phyloP scores from a whole-genome alignment of 1,140 invertebrate species.

The Hyles euphorbiae region DNA sequence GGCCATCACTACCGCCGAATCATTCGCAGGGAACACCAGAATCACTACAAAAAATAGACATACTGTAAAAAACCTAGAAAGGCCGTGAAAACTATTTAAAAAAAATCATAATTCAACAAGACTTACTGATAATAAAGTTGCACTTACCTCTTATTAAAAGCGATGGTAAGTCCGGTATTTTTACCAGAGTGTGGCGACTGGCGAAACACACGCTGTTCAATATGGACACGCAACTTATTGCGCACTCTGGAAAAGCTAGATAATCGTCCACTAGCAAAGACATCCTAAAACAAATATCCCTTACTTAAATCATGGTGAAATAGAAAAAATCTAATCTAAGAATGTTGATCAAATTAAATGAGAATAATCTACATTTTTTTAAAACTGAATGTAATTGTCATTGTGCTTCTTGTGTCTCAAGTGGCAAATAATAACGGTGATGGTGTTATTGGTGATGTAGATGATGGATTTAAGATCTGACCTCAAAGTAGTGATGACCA shows the following conservation, averaged over 20 bases:
- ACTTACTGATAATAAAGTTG: not conserved
- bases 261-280: slow-evolving; percentile 77
- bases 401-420: too few relatives aligned
- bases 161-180: slow-evolving; percentile 70
- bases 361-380: too few relatives aligned
- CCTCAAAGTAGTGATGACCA: slow-evolving; percentile 52
- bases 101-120: too few relatives aligned
- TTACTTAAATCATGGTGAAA: too few relatives aligned
- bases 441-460: too few relatives aligned
- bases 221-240: slow-evolving; percentile 77
- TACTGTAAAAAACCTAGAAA: too few relatives aligned
- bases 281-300: slow-evolving; percentile 45
- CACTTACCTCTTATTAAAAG: slow-evolving; percentile 77
- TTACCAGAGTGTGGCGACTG: slow-evolving; percentile 74
- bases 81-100: too few relatives aligned
- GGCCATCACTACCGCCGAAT: slow-evolving; percentile 43
- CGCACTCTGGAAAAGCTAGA: slow-evolving; percentile 79
- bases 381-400: too few relatives aligned
- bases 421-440: too few relatives aligned
- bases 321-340: too few relatives aligned
- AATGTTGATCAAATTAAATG: too few relatives aligned
- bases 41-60: slow-evolving; percentile 44
- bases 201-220: slow-evolving; percentile 76
- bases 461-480: slow-evolving; percentile 8
- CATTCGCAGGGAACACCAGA: slow-evolving; percentile 58